A percentile compares a stretch with the other conserved stretches of the same genome.
Conservation (phyloP, 2,113 vertebrate genomes). For the Stegastes partitus region DNA sequence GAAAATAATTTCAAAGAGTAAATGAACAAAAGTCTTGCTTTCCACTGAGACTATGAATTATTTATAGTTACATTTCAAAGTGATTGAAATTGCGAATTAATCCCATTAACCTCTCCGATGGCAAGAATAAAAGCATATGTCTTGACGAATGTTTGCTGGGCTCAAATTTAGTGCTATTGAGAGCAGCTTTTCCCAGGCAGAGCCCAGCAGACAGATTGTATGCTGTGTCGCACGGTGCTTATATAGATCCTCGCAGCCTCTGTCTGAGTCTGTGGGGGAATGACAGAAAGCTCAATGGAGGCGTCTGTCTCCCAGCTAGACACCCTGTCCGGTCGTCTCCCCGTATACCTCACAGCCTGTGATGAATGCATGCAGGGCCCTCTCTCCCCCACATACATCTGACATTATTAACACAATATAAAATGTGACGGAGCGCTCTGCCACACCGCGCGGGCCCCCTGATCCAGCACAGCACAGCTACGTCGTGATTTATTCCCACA, state of each 20-base stretch:
- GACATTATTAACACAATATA: constrained; percentile 86
- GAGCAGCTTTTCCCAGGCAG: constrained; percentile 72
- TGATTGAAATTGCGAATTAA: constrained; percentile 78
- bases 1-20: constrained; percentile 66
- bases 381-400: constrained; percentile 73
- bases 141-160: constrained; percentile 77
- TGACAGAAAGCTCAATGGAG: constrained; percentile 82
- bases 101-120: constrained; percentile 79
- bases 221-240: constrained; percentile 74
- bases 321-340: constrained; percentile 64
- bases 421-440: constrained; percentile 82
- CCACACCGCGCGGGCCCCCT: constrained; percentile 52
- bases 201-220: constrained; percentile 74
- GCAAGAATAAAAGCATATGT: constrained; percentile 78
- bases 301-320: constrained; percentile 75
- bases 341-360: constrained; percentile 59
- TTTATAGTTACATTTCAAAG: constrained; percentile 75
- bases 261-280: constrained; percentile 75
- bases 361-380: constrained; percentile 73
- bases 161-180: constrained; percentile 74
- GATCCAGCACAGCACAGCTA: constrained; percentile 51
- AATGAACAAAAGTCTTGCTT: constrained; percentile 62
- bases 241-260: constrained; percentile 78
- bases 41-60: constrained; percentile 70
- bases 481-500: constrained; percentile 80